A percentile compares a stretch with the other conserved stretches of the same genome.
phyloP scores from a whole-genome alignment of 2,797 vertebrate genomes.

The Hephaestus fuliginosus region DNA sequence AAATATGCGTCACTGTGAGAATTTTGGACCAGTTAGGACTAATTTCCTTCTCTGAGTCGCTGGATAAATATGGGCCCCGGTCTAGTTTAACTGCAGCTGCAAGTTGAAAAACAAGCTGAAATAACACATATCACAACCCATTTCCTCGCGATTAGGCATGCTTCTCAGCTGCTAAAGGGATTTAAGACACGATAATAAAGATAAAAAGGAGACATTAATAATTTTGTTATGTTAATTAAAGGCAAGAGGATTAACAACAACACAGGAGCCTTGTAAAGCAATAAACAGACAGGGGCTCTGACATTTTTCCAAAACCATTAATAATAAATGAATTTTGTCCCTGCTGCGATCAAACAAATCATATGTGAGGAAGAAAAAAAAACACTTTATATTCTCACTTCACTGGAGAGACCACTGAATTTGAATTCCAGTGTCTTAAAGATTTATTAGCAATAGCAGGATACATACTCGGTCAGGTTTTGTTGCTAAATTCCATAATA shows the following conservation, averaged over 20 bases:
- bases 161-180: constrained; percentile 84
- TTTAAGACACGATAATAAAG: constrained; percentile 84
- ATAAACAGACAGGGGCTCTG: constrained; percentile 73
- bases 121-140: constrained; percentile 78
- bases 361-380: constrained; percentile 33
- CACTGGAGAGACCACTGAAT: constrained; percentile 34
- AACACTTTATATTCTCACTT: constrained; percentile 45
- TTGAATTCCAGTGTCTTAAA: constrained; percentile 14
- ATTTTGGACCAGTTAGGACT: constrained; percentile 28
- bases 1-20: constrained; percentile 13
- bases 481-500: background rate
- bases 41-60: constrained; percentile 32
- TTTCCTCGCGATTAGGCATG: constrained; percentile 82
- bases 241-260: constrained; percentile 85
- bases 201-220: constrained; percentile 86
- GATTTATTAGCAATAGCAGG: background rate
- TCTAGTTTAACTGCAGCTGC: constrained; percentile 74
- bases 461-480: background rate
- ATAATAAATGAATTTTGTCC: constrained; percentile 68
- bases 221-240: constrained; percentile 88
- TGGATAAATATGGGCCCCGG: constrained; percentile 26
- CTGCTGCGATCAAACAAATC: constrained; percentile 75
- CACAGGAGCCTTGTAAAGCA: constrained; percentile 73
- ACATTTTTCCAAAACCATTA: constrained; percentile 74
- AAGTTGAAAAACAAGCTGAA: constrained; percentile 75